Conservation (phyloP, 1,140 invertebrate genomes). For the Zaprionus tsacasi region DNA sequence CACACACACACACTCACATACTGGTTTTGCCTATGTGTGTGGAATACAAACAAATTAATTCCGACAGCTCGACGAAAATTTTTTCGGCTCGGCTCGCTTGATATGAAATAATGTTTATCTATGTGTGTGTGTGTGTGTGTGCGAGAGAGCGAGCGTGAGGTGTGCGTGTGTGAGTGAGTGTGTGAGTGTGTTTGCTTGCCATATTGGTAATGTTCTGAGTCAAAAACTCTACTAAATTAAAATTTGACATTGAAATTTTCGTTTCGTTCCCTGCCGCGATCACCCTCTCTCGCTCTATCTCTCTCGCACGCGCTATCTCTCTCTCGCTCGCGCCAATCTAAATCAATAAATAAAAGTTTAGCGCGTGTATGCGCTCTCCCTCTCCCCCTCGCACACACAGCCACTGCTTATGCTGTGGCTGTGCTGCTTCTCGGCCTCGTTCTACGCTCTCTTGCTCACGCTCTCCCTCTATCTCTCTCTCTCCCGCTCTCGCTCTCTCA, state of each 20-base stretch:
- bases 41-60: slow-evolving; percentile 57
- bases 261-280: slow-evolving; percentile 30
- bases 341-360: slow-evolving; percentile 69
- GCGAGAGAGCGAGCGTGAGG: background rate
- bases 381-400: background rate
- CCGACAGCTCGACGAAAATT: slow-evolving; percentile 58
- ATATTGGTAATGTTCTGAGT: slow-evolving; percentile 75
- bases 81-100: slow-evolving; percentile 41
- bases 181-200: slow-evolving; percentile 37
- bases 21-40: background rate
- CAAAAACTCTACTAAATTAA: slow-evolving; percentile 75
- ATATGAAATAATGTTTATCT: slow-evolving; percentile 40
- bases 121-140: background rate
- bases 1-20: slow-evolving; percentile 34
- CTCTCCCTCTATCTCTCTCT: slow-evolving; percentile 1
- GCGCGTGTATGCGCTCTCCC: slow-evolving; percentile 52
- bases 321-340: slow-evolving; percentile 48
- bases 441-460: slow-evolving; percentile 10
- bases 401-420: slow-evolving; percentile 1
- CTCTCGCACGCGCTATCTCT: slow-evolving; percentile 33
- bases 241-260: slow-evolving; percentile 81
- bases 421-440: slow-evolving; percentile 5
- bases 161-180: background rate
- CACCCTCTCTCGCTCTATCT: slow-evolving; percentile 39
- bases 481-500: slow-evolving; percentile 4